A percentile compares a stretch with the other conserved stretches of the same genome.
Conservation (phyloP, 2,888 invertebrate species). For the Iselma pallidipennis region DNA sequence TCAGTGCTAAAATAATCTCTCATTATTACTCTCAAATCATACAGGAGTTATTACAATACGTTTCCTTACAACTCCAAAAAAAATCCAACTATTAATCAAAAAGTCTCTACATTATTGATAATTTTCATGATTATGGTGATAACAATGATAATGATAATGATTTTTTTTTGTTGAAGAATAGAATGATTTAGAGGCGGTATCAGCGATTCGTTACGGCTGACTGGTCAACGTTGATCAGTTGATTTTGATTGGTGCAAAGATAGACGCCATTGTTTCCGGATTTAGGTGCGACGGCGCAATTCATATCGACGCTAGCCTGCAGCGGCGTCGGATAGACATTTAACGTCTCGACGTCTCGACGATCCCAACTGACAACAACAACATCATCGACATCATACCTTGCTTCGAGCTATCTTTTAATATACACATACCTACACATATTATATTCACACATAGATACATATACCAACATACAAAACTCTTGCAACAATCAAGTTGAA, state of each 20-base stretch:
- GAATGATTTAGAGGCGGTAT: constrained; percentile 44
- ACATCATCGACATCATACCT: neutral
- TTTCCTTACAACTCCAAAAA: too few relatives aligned
- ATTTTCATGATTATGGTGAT: neutral
- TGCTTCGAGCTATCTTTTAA: constrained; percentile 39
- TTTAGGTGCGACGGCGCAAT: constrained; percentile 52
- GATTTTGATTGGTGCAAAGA: constrained; percentile 48
- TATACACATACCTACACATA: neutral
- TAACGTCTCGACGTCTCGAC: constrained; percentile 51
- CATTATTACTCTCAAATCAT: too few relatives aligned
- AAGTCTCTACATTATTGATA: too few relatives aligned
- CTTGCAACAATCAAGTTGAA: neutral
- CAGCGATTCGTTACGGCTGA: constrained; percentile 48
- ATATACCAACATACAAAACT: neutral
- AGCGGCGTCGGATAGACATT: constrained; percentile 63
- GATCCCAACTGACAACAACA: constrained; percentile 22
- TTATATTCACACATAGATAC: neutral
- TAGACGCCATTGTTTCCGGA: constrained; percentile 58
- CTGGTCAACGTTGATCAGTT: constrained; percentile 44
- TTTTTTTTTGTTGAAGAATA: neutral
- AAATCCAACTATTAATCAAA: too few relatives aligned
- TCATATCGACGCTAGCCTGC: constrained; percentile 64
- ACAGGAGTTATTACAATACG: too few relatives aligned
- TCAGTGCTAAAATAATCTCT: too few relatives aligned
- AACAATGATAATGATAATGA: neutral